Base-by-base conservation (phyloP, 2,113 vertebrate genomes). In the Phycodurus eques region DNA sequence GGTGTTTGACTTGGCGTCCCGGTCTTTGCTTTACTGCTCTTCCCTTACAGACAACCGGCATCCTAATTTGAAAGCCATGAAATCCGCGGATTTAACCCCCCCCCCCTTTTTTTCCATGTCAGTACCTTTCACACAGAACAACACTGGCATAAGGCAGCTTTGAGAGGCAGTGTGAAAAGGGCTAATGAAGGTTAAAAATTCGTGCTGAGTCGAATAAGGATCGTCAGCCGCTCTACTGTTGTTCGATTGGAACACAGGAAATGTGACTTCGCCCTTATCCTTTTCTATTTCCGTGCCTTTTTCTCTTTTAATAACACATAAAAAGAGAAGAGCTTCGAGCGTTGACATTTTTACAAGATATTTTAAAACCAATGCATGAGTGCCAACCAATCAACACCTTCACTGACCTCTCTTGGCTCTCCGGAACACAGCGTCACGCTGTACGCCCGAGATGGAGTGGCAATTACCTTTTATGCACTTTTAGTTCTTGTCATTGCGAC, bases 321-420 rank as follows among this genome's bases (percentile, higher is more conserved):
- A 66, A 35, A 27, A 43, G 20, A 6, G 20, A 44, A 43, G 62
- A 43, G 3, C 5, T 67, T 5, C 33, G 3, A 15, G n/a, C 33
- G 33, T 33, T 57, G 20, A 60, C n/a, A 46, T 64, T 76, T 75
- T 43, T 43, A 5, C 10, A 39, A 54, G 8, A 44, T 46, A 22
- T 65, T 57, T 62, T 5, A 70, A 70, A 53, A 8, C 5, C 33
- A 2, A 19, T 53, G 0, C 31, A 10, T 9, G 59, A 35, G 67
- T 56, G 12, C 44, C 70, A 73, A 67, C 76, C 74, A 82, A 83
- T 86, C 72, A 67, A 79, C 87, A 79, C 80, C 73, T 79, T 46
- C 15, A 22, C 0, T 75, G 74, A 76, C 82, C 83, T 80, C 80
- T 77, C 17, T n/a, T 22, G 20, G 22, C 77, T 67, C 70, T 39